Evolutionary conservation across 2,888 invertebrate species (phyloP), one percentile per base, ranked within the genome.

Genomic region (Zaprionus lineosus): DNA sequence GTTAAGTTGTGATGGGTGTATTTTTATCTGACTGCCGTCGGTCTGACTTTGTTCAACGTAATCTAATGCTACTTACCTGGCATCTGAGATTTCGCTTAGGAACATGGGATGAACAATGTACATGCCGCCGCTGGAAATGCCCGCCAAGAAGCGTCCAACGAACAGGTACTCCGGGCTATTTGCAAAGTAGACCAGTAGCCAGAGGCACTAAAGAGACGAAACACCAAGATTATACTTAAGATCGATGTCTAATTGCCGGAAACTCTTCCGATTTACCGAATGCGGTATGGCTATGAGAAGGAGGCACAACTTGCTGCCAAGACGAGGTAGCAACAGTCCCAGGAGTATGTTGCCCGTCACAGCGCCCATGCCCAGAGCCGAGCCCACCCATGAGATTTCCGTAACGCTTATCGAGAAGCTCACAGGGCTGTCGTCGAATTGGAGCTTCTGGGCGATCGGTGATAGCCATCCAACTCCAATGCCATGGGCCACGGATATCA

Each of bases 381-480:
- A 88, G 11, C 88, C 89, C 44, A 89, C 82, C 89, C 88, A 89
- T 1, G 89, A 89, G 1, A 83, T 56, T 26, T 89, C 84, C 1
- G 63, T 52, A 3, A 85, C 69, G 2, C 44, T 63, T 1, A 86
- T 36, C 1, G 51, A 12, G 43, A 87, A 84, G 3, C 62, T 21
- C 1, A 88, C 52, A 0, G 88, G 86, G 0, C 81, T 63, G 0
- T 67, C 59, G 0, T 19, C 5, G 0, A 87, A 85, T 33, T 87
- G 82, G 15, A 89, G 57, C 40, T 82, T 83, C 1, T 79, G 63
- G 8, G 90, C 48, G 7, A 84, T 86, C 11, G 90, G 90, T 2
- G 89, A 84, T 0, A 88, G 59, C 90, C 90, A 90, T 9, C 89
- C 90, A 2, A 87, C 39, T n/a, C 85, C 85, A 11, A 88, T 74